Percentiles rank a stretch among this genome's conserved stretches.
Conservation (phyloP, 2,113 vertebrate species). For the Melanotaenia duboulayi region DNA sequence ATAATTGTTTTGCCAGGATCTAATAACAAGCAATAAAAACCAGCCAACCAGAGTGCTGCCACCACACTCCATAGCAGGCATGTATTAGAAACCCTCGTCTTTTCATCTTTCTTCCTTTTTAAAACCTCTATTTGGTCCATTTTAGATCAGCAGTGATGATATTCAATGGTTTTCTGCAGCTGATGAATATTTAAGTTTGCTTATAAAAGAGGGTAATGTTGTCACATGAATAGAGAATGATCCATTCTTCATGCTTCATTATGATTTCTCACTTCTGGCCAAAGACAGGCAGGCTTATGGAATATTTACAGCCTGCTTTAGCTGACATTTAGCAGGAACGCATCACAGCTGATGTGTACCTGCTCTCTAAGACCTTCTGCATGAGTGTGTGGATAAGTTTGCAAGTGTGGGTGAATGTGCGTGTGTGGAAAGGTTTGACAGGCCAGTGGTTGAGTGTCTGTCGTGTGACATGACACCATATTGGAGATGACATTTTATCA, state of each 20-base stretch:
- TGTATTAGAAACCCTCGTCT: slow-evolving; percentile 87
- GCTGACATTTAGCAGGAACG: slow-evolving; percentile 92
- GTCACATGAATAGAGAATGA: slow-evolving; percentile 95
- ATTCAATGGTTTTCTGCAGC: slow-evolving; percentile 85
- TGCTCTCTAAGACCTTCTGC: slow-evolving; percentile 67
- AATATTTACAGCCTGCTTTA: slow-evolving; percentile 93
- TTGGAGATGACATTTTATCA: slow-evolving; percentile 42
- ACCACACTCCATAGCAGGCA: slow-evolving; percentile 86
- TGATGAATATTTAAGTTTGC: slow-evolving; percentile 97
- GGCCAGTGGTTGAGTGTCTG: slow-evolving; percentile 15
- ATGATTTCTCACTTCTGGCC: slow-evolving; percentile 89
- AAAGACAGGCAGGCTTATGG: slow-evolving; percentile 90
- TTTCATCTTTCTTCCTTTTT: slow-evolving; percentile 69
- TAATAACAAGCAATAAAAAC: slow-evolving; percentile 99
- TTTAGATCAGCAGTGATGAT: slow-evolving; percentile 87
- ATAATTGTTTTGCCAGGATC: slow-evolving; percentile 96
- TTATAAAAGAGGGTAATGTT: slow-evolving; percentile 90
- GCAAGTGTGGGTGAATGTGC: slow-evolving; percentile 5
- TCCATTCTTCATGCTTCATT: slow-evolving; percentile 94
- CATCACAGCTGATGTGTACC: slow-evolving; percentile 89
- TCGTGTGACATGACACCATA: slow-evolving; percentile 36
- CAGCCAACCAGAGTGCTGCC: slow-evolving; percentile 95
- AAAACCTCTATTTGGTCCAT: slow-evolving; percentile 48
- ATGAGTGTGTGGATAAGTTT: slow-evolving; percentile 9
- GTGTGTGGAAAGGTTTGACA: slow-evolving; percentile 23